Evolutionary conservation across 2,888 invertebrate species (phyloP).

Genomic region (Nomada goodeniana): DNA sequence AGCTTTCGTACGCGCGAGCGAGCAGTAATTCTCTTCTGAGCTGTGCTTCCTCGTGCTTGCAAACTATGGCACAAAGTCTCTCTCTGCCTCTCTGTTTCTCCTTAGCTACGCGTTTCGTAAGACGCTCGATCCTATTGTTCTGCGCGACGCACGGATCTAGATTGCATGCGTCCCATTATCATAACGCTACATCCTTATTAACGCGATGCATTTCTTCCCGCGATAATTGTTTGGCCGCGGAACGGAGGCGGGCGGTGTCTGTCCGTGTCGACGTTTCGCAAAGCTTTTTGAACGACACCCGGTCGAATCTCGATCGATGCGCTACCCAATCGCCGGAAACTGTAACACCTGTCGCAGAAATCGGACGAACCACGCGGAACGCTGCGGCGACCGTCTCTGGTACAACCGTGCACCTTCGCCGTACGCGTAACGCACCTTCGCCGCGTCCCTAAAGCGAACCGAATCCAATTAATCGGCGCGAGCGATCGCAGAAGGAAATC

Average conservation of each 20-base stretch:
- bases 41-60: constrained; percentile 15
- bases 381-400: not conserved
- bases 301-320: constrained; percentile 13
- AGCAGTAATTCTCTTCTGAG: constrained; percentile 35
- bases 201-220: constrained; percentile 6
- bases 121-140: constrained; percentile 21
- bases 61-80: not conserved
- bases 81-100: not conserved
- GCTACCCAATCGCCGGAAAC: constrained; percentile 1
- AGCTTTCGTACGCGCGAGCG: constrained; percentile 18
- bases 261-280: not conserved
- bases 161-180: constrained; percentile 4
- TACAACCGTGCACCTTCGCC: constrained; percentile 5
- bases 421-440: not conserved
- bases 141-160: not conserved
- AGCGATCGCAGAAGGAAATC: not conserved
- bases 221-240: not conserved
- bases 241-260: too few relatives aligned
- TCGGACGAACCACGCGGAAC: not conserved
- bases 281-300: not conserved
- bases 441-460: not conserved
- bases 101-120: not conserved
- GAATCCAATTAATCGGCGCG: constrained; percentile 14
- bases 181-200: constrained; percentile 10
- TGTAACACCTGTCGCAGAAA: not conserved